Conservation (phyloP, 2,797 vertebrate species). For the Pipistrellus nathusii region DNA sequence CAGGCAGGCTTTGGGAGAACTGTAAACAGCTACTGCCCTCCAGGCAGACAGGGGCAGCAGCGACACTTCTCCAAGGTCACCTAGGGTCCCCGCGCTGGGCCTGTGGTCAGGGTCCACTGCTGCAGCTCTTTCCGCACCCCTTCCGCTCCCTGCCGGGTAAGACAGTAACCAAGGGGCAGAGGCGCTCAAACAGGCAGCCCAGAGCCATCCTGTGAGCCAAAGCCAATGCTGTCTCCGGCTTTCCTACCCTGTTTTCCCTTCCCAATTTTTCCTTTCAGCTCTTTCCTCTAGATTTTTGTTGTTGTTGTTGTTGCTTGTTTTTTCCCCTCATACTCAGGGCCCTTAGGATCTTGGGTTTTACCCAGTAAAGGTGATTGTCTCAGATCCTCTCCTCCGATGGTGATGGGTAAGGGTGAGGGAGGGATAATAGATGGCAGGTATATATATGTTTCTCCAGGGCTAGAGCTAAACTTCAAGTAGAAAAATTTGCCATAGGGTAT, state of each 20-base stretch:
- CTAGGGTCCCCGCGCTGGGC: not conserved
- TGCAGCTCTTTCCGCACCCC: not conserved
- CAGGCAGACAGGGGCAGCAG: not conserved
- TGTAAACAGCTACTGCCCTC: not conserved
- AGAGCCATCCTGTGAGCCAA: not conserved
- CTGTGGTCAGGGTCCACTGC: not conserved
- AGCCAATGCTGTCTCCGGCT: constrained; percentile 4
- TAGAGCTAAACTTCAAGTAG: not conserved
- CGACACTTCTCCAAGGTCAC: not conserved
- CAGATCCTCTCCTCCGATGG: not conserved
- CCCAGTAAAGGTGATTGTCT: not conserved
- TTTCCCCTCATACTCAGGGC: not conserved
- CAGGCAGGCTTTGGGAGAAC: not conserved
- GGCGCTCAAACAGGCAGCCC: not conserved
- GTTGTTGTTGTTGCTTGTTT: not conserved
- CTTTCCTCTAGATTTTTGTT: not conserved
- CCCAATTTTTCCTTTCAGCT: constrained; percentile 41
- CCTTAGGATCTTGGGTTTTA: not conserved
- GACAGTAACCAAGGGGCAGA: not conserved
- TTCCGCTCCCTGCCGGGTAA: not conserved
- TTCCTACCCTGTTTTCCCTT: not conserved
- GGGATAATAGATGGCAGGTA: not conserved
- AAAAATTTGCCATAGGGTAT: not conserved
- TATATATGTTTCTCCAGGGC: constrained; percentile 7
- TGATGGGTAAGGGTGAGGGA: not conserved